These are phyloP conservation scores for Spongilla lacustris DNA, from an alignment of 37 sponge, comb jelly and placozoan genomes.

Conservation along the genomic window DNA sequence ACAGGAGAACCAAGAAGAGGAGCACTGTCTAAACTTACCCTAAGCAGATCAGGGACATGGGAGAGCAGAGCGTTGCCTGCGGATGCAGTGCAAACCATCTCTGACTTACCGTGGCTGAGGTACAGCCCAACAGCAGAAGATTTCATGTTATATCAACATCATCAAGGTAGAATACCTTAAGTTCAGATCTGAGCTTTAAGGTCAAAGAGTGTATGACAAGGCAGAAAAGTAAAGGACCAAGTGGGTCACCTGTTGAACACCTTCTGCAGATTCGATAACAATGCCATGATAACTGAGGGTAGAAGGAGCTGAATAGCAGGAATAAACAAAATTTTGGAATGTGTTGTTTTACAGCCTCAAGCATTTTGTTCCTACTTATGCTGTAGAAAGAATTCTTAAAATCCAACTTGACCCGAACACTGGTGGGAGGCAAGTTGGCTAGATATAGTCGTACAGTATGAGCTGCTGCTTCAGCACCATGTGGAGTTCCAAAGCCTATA, in stretches of 20 bases:
- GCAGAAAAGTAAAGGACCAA: constrained; percentile 30
- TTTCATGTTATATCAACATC: too few species aligned
- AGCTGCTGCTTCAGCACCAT: constrained; percentile 26
- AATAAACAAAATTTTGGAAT: too few species aligned
- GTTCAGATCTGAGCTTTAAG: constrained; percentile 4
- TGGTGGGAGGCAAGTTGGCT: background rate
- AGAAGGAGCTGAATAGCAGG: constrained; percentile 2
- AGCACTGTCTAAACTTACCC: background rate
- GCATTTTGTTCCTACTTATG: too few species aligned
- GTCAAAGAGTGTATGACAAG: constrained; percentile 15
- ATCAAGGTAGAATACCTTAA: too few species aligned
- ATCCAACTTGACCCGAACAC: constrained; percentile 21
- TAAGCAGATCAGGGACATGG: background rate
- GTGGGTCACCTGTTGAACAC: constrained; percentile 36
- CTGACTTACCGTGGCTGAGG: too few species aligned
- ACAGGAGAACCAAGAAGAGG: background rate
- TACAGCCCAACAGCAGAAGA: too few species aligned
- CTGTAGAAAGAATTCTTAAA: constrained; percentile 38
- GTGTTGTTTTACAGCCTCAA: too few species aligned
- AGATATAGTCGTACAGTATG: constrained; percentile 21
- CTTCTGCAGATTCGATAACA: constrained; percentile 16
- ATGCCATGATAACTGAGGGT: constrained; percentile 6
- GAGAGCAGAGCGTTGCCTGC: background rate
- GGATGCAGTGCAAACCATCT: background rate
- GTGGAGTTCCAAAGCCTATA: constrained; percentile 30